These are phyloP conservation scores for Cydia strobilella DNA, from an alignment of 1,140 invertebrate species.

Conservation along the genomic window DNA sequence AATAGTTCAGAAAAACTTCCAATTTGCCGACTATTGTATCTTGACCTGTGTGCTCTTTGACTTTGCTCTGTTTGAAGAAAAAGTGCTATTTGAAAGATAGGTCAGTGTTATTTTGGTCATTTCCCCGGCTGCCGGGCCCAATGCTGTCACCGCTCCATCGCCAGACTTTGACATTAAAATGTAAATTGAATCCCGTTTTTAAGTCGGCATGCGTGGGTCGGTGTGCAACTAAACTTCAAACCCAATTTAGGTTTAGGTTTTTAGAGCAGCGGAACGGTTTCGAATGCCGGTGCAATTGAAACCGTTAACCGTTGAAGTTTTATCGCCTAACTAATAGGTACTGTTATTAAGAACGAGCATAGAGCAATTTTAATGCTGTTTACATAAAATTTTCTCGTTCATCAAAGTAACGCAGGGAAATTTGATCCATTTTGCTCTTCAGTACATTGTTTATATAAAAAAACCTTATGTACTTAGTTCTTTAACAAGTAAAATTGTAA, in stretches of 20 bases:
- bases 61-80: background rate
- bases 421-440: too few relatives aligned
- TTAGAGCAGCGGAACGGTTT: background rate
- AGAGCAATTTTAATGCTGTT: too few relatives aligned
- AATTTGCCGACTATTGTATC: conserved; percentile 14
- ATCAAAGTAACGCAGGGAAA: too few relatives aligned
- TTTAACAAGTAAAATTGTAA: too few relatives aligned
- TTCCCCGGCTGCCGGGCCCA: background rate
- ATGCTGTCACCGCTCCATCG: conserved; percentile 40
- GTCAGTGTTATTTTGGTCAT: background rate
- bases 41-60: conserved; percentile 23
- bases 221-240: conserved; percentile 19
- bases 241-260: conserved; percentile 6
- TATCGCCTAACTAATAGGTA: too few relatives aligned
- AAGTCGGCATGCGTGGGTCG: conserved; percentile 18
- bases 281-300: background rate
- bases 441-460: too few relatives aligned
- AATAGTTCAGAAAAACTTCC: conserved; percentile 28
- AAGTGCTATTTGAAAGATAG: background rate
- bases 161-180: conserved; percentile 41
- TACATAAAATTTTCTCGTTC: too few relatives aligned
- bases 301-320: too few relatives aligned
- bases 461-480: too few relatives aligned
- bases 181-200: conserved; percentile 44
- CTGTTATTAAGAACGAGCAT: too few relatives aligned